phyloP scores from a whole-genome alignment of 2,113 vertebrate species.

The Phalacrocorax brasilianus region DNA sequence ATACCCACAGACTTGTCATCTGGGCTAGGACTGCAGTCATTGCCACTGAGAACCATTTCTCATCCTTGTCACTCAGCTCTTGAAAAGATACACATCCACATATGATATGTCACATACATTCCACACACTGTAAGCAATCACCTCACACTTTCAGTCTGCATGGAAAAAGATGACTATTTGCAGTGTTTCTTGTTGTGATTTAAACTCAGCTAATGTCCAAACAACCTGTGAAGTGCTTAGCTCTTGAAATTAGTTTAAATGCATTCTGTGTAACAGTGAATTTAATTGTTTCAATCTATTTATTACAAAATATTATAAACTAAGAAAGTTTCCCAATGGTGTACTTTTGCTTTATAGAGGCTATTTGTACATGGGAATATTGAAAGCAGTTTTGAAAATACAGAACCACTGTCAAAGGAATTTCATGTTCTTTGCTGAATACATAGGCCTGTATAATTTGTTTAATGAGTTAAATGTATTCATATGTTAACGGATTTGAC shows the following conservation, averaged over 20 bases:
- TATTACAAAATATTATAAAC: not conserved
- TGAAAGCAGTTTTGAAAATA: not conserved
- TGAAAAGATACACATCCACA: not conserved
- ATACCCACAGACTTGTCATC: not conserved
- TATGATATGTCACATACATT: not conserved
- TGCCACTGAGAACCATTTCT: constrained; percentile 3
- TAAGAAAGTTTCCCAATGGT: not conserved
- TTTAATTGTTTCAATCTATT: not conserved
- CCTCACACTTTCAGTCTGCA: not conserved
- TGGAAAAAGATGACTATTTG: not conserved
- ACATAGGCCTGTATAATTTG: not conserved
- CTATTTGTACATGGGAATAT: not conserved
- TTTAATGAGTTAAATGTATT: constrained; percentile 9
- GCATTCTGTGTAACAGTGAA: not conserved
- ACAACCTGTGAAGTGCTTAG: not conserved
- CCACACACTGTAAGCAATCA: not conserved
- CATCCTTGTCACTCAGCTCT: not conserved
- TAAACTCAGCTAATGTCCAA: not conserved
- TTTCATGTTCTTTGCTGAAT: constrained; percentile 24
- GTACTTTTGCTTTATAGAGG: not conserved
- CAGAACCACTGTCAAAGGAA: not conserved
- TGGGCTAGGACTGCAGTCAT: not conserved
- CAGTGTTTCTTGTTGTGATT: not conserved
- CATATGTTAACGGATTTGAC: constrained; percentile 18
- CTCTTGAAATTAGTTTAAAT: not conserved